Base-by-base conservation (phyloP, 2,113 vertebrate species). In the Poeciliopsis turrubarensis region DNA sequence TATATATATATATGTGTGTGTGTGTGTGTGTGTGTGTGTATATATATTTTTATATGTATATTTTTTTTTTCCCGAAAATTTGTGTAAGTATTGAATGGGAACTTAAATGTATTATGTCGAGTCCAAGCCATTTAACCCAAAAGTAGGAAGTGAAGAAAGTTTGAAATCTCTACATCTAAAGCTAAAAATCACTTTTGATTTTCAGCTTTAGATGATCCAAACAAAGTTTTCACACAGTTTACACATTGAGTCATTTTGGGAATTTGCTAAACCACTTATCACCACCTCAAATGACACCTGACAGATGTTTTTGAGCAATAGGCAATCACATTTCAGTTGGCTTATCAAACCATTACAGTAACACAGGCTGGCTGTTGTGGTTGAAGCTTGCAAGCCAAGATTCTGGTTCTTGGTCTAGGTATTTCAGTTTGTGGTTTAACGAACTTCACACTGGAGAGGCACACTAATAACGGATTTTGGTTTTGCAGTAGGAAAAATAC, bases 361-460 rank as follows among this genome's bases (percentile, higher is more conserved):
- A 91, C 89, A 27, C 77, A 87, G 37, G 70, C 75, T 66, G 82
- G 65, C 67, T 66, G 80, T 80, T 93, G 94, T 91, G 92, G 93
- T 93, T 91, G 84, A 75, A 74, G 75, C 78, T 77, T 68, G 73
- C 71, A 73, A 84, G 83, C 69, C 73, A 87, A 83, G 83, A 89
- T 80, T 91, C 84, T 64, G 70, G 82, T 87, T 87, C 84, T 87
- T 86, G 83, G 78, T 86, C 31, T 85, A 89, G 81, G 70, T 91
- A 77, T 87, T 74, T 90, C 90, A 82, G 89, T 89, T 93, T 93
- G 93, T 90, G 93, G 93, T 94, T 77, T 89, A 93, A 92, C 92
- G 86, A 88, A 84, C 81, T 75, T 80, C 47, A 54, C 79, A 44
- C 84, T 78, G 67, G 71, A 84, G 84, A 74, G 83, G 74, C 47